Conservation (phyloP, 2,797 vertebrate species). For the Otolemur crassicaudatus region DNA sequence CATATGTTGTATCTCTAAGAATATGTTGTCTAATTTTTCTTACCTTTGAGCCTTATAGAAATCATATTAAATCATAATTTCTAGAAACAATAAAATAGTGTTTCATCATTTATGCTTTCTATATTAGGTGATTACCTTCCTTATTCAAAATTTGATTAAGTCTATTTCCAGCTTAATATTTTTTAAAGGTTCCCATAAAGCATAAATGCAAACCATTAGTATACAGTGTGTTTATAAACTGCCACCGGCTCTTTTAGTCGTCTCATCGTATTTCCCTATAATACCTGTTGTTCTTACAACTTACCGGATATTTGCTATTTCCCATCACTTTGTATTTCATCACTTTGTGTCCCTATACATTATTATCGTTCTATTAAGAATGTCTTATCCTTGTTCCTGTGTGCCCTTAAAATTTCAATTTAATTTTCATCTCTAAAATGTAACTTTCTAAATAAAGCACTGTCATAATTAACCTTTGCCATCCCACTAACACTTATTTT, state of each 20-base stretch:
- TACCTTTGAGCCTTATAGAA: neutral
- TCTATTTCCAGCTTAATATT: neutral
- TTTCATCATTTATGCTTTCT: neutral
- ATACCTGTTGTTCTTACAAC: neutral
- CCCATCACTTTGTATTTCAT: neutral
- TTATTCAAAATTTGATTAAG: neutral
- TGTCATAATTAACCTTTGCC: neutral
- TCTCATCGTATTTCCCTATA: neutral
- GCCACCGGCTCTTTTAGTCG: neutral
- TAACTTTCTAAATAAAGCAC: neutral
- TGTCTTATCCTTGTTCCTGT: accelerated
- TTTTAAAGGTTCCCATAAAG: neutral
- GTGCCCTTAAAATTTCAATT: neutral
- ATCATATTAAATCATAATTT: neutral
- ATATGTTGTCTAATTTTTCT: neutral
- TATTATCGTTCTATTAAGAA: neutral
- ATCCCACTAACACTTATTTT: neutral
- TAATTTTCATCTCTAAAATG: neutral
- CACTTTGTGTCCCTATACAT: neutral
- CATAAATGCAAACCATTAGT: neutral
- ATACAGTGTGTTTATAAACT: neutral
- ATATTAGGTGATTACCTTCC: neutral
- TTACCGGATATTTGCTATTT: neutral
- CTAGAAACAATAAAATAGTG: neutral
- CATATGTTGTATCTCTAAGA: neutral